phyloP scores from a whole-genome alignment of 2,888 invertebrate genomes.

The Lordiphosa andalusiaca region DNA sequence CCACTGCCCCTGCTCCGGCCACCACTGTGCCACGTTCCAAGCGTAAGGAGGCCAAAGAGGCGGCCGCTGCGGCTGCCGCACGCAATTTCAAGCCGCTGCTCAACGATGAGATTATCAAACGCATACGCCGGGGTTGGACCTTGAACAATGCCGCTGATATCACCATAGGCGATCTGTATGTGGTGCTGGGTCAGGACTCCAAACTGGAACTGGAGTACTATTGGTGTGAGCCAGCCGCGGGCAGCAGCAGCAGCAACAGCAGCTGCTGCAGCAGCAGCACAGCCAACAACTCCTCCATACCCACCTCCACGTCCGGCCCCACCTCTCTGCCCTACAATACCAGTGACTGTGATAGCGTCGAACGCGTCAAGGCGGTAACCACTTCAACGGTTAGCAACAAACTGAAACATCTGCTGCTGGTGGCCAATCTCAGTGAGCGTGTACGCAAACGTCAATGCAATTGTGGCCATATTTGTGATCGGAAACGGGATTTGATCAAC shows the following conservation, averaged over 20 bases:
- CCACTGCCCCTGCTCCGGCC: not conserved
- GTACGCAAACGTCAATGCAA: conserved; percentile 78
- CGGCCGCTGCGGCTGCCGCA: conserved; percentile 50
- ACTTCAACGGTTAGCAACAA: conserved; percentile 75
- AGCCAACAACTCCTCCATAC: conserved; percentile 2
- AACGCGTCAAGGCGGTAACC: conserved; percentile 63
- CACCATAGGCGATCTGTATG: conserved; percentile 93
- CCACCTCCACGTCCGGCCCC: conserved; percentile 31
- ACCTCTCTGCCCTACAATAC: conserved; percentile 68
- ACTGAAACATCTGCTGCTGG: conserved; percentile 78
- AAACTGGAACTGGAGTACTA: conserved; percentile 89
- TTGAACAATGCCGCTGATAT: conserved; percentile 87
- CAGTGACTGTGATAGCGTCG: conserved; percentile 70
- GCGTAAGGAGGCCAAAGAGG: conserved; percentile 43
- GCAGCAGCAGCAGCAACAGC: conserved; percentile 42
- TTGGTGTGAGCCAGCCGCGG: conserved; percentile 83
- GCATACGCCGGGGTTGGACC: conserved; percentile 87
- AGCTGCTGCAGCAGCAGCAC: conserved; percentile 40
- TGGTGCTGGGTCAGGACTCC: conserved; percentile 88
- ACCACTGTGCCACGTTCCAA: conserved; percentile 33
- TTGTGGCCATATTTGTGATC: conserved; percentile 79
- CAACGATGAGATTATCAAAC: conserved; percentile 77
- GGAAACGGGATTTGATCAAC: conserved; percentile 58
- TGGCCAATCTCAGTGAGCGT: conserved; percentile 79
- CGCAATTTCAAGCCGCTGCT: conserved; percentile 77